Base-by-base conservation (phyloP, 2,888 invertebrate genomes). In the Archips xylosteana region DNA sequence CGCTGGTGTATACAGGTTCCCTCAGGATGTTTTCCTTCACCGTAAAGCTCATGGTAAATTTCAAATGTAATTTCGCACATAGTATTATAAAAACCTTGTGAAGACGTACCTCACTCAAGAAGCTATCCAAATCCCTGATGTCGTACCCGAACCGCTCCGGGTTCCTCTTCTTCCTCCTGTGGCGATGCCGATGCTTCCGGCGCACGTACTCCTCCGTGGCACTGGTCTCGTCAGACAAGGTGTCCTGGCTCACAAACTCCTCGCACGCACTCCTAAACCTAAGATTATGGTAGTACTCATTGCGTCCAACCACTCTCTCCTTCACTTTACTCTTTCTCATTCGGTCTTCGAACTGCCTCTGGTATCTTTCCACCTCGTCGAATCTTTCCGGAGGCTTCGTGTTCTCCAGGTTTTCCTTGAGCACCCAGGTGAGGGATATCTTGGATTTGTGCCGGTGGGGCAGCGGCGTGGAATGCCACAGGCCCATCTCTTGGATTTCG, bases 101-200 rank as follows among this genome's bases (percentile, higher is more conserved):
- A 45, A n/a, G n/a, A 76, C 89, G 89, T 85, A 96, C 97, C 95
- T 97, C 97, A 6, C 96, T 96, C 67, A 97, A 94, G 86, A 97
- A 97, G 76, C 96, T 96, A 85, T 97, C 97, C 76, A 97, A 95
- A 87, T 97, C 97, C 76, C 96, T 95, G 64, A 97, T 97, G 79
- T 97, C 97, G 81, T 97, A 97, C 66, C 97, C 97, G 81, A 97
- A 97, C 83, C 85, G 84, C 51, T 78, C 85, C 57, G 85, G 85
- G 23, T 82, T 84, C 74, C 82, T 86, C 83, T 90, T 94, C 90
- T 89, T 91, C 80, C 89, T 89, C 75, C 90, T 86, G 76, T 95
- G 95, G 32, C 93, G 89, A 79, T 95, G 95, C 71, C 91, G 91
- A 77, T 95, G 95, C 77, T 91, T 92, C 77, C 84, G 91, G 77